Evolutionary conservation across 2,888 invertebrate species (phyloP).

Genomic region (Leucozona laternaria): DNA sequence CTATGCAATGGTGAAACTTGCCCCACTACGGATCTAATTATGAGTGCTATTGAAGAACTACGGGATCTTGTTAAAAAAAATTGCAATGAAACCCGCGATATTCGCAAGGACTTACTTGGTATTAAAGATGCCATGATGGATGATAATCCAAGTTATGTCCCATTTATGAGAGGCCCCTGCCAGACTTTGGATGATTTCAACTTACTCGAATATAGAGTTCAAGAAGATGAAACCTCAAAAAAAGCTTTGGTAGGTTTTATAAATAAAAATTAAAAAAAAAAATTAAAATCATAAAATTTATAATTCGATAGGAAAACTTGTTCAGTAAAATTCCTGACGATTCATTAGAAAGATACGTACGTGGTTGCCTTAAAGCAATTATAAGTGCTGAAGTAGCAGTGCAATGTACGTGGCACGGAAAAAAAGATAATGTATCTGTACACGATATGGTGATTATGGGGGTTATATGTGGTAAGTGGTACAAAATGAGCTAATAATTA

Average conservation of each 20-base stretch:
- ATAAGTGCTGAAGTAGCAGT: not conserved
- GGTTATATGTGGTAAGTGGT: not conserved
- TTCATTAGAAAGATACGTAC: not conserved
- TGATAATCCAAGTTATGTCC: not conserved
- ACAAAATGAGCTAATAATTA: not conserved
- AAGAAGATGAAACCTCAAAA: not conserved
- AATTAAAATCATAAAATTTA: not conserved
- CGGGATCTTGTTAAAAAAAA: not conserved
- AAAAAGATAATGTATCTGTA: not conserved
- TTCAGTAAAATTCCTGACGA: not conserved
- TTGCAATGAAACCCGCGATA: not conserved
- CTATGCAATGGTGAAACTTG: not conserved
- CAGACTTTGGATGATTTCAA: not conserved
- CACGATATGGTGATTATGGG: not conserved
- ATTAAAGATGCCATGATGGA: not conserved
- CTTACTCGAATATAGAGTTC: not conserved
- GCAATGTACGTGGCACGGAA: not conserved
- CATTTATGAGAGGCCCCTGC: conserved; percentile 1
- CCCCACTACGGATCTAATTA: not conserved
- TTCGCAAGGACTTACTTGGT: not conserved
- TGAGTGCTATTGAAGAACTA: conserved; percentile 5
- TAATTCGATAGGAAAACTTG: not conserved
- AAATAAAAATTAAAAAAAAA: not conserved
- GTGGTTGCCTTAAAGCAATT: not conserved
- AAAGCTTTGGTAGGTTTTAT: conserved; percentile 2